Conservation (phyloP, 2,797 vertebrate genomes). For the Enoplosus armatus region DNA sequence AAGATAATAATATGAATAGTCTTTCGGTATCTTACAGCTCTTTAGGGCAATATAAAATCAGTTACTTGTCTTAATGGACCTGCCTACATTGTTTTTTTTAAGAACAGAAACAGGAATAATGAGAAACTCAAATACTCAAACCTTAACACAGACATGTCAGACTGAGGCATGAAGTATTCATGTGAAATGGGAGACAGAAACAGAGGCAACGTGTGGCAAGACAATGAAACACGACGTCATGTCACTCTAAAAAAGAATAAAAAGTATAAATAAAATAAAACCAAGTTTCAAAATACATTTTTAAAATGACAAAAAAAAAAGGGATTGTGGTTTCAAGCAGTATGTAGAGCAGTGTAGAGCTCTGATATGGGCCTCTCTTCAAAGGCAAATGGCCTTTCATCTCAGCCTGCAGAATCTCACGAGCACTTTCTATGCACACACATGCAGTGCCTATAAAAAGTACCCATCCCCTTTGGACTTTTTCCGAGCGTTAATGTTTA, state of each 20-base stretch:
- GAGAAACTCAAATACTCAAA: constrained; percentile 30
- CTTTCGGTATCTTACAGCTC: constrained; percentile 50
- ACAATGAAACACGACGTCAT: constrained; percentile 26
- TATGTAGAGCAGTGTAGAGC: constrained; percentile 50
- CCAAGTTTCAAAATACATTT: constrained; percentile 41
- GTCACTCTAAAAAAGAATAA: constrained; percentile 24
- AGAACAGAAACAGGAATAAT: constrained; percentile 26
- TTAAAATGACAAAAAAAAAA: constrained; percentile 43
- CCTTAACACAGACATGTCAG: constrained; percentile 23
- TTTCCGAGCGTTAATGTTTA: constrained; percentile 50
- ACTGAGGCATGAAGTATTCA: constrained; percentile 32
- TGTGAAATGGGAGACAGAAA: constrained; percentile 5
- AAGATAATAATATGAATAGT: constrained; percentile 58
- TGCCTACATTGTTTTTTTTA: constrained; percentile 32
- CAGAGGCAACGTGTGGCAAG: constrained; percentile 23
- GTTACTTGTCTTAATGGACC: constrained; percentile 51
- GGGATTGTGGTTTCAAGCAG: constrained; percentile 39
- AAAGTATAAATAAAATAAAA: constrained; percentile 43
- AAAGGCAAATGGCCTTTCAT: constrained; percentile 72
- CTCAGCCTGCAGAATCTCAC: constrained; percentile 58
- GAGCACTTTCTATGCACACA: constrained; percentile 39
- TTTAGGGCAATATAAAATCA: constrained; percentile 59
- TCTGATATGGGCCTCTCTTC: constrained; percentile 62
- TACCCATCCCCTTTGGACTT: constrained; percentile 53
- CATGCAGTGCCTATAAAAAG: constrained; percentile 57